phyloP scores from a whole-genome alignment of 2,888 invertebrate genomes.

The Trichacis sp. region DNA sequence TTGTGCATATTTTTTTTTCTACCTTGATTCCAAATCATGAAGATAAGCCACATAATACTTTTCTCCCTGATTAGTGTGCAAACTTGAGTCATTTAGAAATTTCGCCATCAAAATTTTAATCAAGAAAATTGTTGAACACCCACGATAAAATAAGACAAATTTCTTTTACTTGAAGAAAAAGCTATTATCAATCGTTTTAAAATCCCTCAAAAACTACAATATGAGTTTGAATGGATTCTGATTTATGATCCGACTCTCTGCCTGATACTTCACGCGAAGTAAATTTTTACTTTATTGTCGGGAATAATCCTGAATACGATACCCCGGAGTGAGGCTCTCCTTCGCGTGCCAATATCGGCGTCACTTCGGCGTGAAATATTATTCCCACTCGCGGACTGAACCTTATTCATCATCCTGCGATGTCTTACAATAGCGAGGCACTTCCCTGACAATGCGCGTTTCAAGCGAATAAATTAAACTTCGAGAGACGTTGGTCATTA shows the following conservation, averaged over 20 bases:
- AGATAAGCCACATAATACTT: too few species aligned
- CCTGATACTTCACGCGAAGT: conserved; percentile 48
- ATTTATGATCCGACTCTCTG: conserved; percentile 60
- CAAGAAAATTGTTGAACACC: too few species aligned
- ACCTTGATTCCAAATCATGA: too few species aligned
- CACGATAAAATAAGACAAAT: too few species aligned
- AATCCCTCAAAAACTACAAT: too few species aligned
- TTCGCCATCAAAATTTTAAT: too few species aligned
- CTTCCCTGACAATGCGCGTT: neutral
- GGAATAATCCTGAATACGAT: conserved; percentile 67
- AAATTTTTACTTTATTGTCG: conserved; percentile 64
- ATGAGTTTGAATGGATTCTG: too few species aligned
- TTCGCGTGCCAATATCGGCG: conserved; percentile 31
- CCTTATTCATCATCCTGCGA: neutral
- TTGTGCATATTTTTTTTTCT: too few species aligned
- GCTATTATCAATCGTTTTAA: too few species aligned
- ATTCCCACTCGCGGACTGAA: neutral
- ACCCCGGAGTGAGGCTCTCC: conserved; percentile 52
- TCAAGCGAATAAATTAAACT: conserved; percentile 6
- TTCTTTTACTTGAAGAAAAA: too few species aligned
- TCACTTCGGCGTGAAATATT: neutral
- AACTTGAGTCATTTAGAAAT: too few species aligned
- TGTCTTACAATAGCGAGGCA: neutral
- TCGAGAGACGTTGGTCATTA: conserved; percentile 32
- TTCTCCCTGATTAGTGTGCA: too few species aligned